Base-by-base conservation (phyloP, 2,888 invertebrate genomes). In the Andrena dorsata region DNA sequence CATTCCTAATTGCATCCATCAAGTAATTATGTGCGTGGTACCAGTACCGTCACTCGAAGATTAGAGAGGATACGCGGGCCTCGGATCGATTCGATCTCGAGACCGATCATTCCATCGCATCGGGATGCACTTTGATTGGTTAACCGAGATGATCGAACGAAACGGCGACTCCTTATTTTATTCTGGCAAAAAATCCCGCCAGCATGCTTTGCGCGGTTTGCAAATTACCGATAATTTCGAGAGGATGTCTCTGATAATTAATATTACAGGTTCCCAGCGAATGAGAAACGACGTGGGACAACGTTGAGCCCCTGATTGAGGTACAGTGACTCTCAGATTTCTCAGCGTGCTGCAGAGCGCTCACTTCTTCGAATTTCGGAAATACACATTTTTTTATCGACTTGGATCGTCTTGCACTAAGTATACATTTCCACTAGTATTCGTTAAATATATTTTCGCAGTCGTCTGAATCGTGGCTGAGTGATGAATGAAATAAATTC, bases 1-100 rank as follows among this genome's bases (percentile, higher is more conserved):
- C 85, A 85, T 84, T 78, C 76, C 85, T 89, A 88, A 88, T 89
- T 88, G 83, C 85, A 69, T 83, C 82, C 74, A 85, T 88, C 83
- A 85, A 73, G 83, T 70, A 79, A 83, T 89, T 89, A 81, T 65
- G 73, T 26, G 63, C 65, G 77, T 74, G 53, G 68, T 83, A 23
- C 32, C 63, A 20, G 61, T 66, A 61, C 71, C 80, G 61, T 78
- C 82, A 60, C 26, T 76, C 84, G 35, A 32, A 60, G 78, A 80
- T 80, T 71, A 65, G 53, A 76, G 65, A 64, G 79, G 77, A 79
- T 75, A 60, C 60, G 26, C 61, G 64, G 63, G 8, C 56, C n/a
- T 32, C n/a, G 35, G 63, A 73, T 77, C 72, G 83, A 80, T 66
- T 75, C 76, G 76, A 86, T 80, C 85, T 68, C 51, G 61, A 61